Evolutionary conservation across 1,140 invertebrate species (phyloP).

Genomic region (Brachionus rubens): DNA sequence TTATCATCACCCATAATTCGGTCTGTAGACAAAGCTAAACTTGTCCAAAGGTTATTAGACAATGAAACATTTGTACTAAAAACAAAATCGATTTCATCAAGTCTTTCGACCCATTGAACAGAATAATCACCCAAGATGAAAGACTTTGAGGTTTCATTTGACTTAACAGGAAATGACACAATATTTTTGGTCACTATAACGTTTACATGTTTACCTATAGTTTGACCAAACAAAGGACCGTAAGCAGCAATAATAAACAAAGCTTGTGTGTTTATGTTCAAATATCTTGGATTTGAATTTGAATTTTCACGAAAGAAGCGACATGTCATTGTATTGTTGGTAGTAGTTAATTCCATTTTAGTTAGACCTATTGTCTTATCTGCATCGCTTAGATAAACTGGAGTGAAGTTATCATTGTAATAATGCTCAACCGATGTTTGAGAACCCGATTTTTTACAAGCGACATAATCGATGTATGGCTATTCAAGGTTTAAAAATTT

Average conservation of each 20-base stretch:
- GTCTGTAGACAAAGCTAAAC: conserved; percentile 28
- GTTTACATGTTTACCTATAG: not conserved
- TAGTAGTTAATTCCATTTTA: not conserved
- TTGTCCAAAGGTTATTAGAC: not conserved
- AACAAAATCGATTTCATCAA: not conserved
- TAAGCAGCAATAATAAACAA: not conserved
- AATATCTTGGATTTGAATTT: not conserved
- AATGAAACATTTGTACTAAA: not conserved
- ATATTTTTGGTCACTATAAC: not conserved
- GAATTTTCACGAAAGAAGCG: not conserved
- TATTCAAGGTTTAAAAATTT: not conserved
- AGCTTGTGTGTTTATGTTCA: not conserved
- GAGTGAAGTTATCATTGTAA: not conserved
- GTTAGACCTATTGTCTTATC: not conserved
- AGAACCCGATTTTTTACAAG: not conserved
- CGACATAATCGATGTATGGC: not conserved
- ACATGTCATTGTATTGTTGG: not conserved
- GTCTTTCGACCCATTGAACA: not conserved
- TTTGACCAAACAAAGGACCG: not conserved
- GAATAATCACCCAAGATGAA: not conserved
- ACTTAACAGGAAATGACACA: not conserved
- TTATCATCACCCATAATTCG: conserved; percentile 17
- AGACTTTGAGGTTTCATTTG: not conserved
- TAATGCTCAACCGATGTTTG: not conserved
- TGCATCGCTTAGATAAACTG: not conserved